A percentile compares a stretch with the other conserved stretches of the same genome.
Evolutionary conservation across 2,797 vertebrate genomes (phyloP).

Genomic region (Parauchenoglanis punctatus): DNA sequence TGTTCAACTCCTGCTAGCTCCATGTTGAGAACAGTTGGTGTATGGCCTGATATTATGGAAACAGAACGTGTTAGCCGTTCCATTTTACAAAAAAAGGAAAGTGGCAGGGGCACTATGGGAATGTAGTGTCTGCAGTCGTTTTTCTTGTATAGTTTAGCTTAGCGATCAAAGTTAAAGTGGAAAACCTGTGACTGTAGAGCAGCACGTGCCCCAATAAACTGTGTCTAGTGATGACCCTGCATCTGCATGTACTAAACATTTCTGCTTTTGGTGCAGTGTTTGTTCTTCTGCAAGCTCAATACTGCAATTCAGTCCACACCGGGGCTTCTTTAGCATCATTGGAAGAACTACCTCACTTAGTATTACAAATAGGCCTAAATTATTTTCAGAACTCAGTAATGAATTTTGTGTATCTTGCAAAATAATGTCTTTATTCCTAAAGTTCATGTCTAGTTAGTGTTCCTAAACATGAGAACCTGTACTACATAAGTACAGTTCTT

Average conservation of each 20-base stretch:
- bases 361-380: neutral
- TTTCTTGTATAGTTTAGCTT: neutral
- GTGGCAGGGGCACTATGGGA: neutral
- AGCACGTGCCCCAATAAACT: neutral
- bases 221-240: neutral
- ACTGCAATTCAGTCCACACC: neutral
- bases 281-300: neutral
- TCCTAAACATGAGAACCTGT: neutral
- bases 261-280: neutral
- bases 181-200: neutral
- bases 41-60: neutral
- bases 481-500: neutral
- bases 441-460: neutral
- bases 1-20: neutral
- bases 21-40: neutral
- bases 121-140: neutral
- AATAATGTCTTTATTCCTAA: neutral
- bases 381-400: neutral
- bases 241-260: neutral
- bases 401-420: neutral
- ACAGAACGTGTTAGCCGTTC: neutral
- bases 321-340: neutral
- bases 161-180: neutral
- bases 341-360: neutral
- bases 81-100: neutral